These are phyloP conservation scores for Clytia hemisphaerica DNA, from an alignment of 30 jellyfish, hydroid and myxozoan genomes.

Conservation along the genomic window DNA sequence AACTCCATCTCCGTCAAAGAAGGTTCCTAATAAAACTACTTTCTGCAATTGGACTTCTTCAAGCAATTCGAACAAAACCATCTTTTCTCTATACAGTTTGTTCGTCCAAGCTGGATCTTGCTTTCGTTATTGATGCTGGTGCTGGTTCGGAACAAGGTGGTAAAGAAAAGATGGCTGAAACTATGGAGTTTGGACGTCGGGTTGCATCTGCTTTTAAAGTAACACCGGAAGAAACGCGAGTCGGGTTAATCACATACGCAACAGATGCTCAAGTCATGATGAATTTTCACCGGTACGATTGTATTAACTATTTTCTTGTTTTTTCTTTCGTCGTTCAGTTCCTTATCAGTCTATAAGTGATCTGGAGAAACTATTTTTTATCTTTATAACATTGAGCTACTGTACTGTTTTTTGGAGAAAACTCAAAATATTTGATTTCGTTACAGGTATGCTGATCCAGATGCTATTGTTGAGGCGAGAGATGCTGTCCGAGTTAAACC, in stretches of 20 bases:
- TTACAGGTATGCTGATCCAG: too few species aligned
- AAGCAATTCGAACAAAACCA: too few species aligned
- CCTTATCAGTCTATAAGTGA: too few species aligned
- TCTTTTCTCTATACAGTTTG: constrained; percentile 58
- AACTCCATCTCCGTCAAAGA: too few species aligned
- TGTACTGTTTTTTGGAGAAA: too few species aligned
- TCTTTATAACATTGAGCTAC: too few species aligned
- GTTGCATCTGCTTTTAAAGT: constrained; percentile 92
- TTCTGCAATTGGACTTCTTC: too few species aligned
- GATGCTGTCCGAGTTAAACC: constrained; percentile 93
- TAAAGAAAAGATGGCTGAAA: constrained; percentile 94
- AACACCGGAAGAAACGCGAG: constrained; percentile 80
- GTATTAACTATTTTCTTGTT: too few species aligned
- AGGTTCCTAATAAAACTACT: too few species aligned
- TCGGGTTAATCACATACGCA: constrained; percentile 84
- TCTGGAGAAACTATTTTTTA: too few species aligned
- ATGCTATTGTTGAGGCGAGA: constrained; percentile 78
- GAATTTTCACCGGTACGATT: constrained; percentile 74
- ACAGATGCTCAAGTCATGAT: constrained; percentile 97
- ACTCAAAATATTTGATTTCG: too few species aligned
- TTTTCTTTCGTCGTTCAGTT: too few species aligned
- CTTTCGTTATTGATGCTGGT: constrained; percentile 93
- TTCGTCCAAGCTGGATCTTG: constrained; percentile 85
- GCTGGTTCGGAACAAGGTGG: constrained; percentile 99
- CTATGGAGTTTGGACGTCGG: constrained; percentile 90